These are phyloP conservation scores for Ischnura elegans DNA, from an alignment of 2,888 invertebrate species.

Conservation along the genomic window DNA sequence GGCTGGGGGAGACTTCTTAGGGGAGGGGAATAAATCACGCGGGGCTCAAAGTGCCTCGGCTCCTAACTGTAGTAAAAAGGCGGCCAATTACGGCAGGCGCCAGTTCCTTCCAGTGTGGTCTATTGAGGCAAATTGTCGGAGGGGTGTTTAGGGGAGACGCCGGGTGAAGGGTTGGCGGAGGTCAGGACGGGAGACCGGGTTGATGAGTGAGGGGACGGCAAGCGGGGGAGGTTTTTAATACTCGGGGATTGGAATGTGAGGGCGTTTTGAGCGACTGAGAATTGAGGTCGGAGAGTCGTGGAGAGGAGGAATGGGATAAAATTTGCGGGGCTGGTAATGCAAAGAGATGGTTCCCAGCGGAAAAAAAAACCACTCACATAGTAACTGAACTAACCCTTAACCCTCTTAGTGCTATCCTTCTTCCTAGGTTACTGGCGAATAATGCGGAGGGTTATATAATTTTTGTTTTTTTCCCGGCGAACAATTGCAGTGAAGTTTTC, in stretches of 20 bases:
- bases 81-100: constrained; percentile 39
- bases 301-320: background rate
- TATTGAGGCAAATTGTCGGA: background rate
- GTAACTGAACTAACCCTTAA: background rate
- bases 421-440: too few relatives aligned
- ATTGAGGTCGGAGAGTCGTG: background rate
- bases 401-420: too few relatives aligned
- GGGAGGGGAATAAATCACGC: constrained; percentile 45
- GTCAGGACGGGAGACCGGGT: background rate
- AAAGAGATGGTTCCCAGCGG: background rate
- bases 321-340: background rate
- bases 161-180: background rate
- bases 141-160: background rate
- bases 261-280: background rate
- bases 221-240: background rate
- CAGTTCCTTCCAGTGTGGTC: background rate
- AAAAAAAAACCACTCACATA: background rate
- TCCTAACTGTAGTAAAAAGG: background rate
- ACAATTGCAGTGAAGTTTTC: too few relatives aligned
- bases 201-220: background rate
- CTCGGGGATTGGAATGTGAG: background rate
- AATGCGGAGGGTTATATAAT: too few relatives aligned
- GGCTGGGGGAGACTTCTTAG: background rate
- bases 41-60: constrained; percentile 11
- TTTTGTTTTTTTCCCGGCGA: too few relatives aligned